phyloP scores from a whole-genome alignment of 2,113 vertebrate genomes.

The Oncorhynchus clarkii region DNA sequence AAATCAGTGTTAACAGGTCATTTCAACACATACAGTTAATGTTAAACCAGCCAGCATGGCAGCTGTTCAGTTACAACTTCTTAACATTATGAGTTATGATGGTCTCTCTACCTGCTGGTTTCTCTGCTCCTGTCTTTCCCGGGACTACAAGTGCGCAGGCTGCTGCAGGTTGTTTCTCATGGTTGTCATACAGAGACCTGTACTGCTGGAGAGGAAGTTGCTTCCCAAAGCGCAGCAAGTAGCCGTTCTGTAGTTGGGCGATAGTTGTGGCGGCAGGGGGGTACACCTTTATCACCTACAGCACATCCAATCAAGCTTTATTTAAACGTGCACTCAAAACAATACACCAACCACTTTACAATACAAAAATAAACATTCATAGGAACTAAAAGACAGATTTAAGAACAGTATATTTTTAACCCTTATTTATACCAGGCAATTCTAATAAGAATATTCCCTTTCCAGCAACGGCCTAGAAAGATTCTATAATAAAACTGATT shows the following conservation, averaged over 20 bases:
- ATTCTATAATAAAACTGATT: not conserved
- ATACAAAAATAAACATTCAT: not conserved
- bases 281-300: constrained; percentile 51
- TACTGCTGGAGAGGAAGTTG: constrained; percentile 53
- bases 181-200: constrained; percentile 59
- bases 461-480: no score
- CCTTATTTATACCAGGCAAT: no score
- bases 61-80: not conserved
- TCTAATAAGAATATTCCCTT: no score
- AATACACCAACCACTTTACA: not conserved
- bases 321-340: not conserved
- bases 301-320: constrained; percentile 16
- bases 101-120: constrained; percentile 39
- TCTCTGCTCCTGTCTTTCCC: not conserved
- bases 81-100: not conserved
- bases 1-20: not conserved
- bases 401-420: not conserved
- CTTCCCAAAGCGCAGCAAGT: constrained; percentile 37
- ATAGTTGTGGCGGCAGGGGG: constrained; percentile 42
- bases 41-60: no score
- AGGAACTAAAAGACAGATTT: not conserved
- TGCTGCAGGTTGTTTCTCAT: not conserved
- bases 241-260: constrained; percentile 52
- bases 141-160: not conserved
- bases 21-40: not conserved